Conservation (phyloP, 1,140 invertebrate species). For the Venustaconcha ellipsiformis region DNA sequence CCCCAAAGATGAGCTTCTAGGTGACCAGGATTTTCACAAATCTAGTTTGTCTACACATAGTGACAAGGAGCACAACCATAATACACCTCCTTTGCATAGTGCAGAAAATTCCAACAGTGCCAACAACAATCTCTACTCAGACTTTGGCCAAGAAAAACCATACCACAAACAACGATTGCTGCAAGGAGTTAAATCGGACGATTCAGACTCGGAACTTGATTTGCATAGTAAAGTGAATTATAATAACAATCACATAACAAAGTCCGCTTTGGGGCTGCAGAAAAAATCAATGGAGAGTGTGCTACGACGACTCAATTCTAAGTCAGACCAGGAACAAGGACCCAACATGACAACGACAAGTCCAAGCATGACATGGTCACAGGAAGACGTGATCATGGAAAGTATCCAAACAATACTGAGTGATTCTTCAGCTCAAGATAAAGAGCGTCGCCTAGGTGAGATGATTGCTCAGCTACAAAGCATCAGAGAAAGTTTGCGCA, state of each 20-base stretch:
- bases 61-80: constrained; percentile 34
- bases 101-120: constrained; percentile 40
- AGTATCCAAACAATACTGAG: constrained; percentile 55
- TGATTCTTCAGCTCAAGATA: constrained; percentile 52
- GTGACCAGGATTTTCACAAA: constrained; percentile 12
- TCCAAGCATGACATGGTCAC: constrained; percentile 21
- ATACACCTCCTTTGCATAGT: constrained; percentile 34
- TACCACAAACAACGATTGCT: constrained; percentile 50
- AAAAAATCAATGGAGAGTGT: constrained; percentile 75
- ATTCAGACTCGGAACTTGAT: constrained; percentile 74
- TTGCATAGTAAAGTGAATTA: constrained; percentile 67
- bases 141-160: constrained; percentile 37
- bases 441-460: constrained; percentile 81
- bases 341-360: constrained; percentile 27
- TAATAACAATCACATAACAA: constrained; percentile 42
- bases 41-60: constrained; percentile 1
- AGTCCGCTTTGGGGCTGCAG: constrained; percentile 68
- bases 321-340: constrained; percentile 11
- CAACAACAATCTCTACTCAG: constrained; percentile 38
- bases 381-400: constrained; percentile 14
- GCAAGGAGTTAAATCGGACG: constrained; percentile 41
- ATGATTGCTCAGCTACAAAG: constrained; percentile 86
- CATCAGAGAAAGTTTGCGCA: constrained; percentile 81
- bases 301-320: constrained; percentile 49
- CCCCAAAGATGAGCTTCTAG: constrained; percentile 79